Conservation (phyloP, 2,113 vertebrate genomes). For the Phrynocephalus versicolor region DNA sequence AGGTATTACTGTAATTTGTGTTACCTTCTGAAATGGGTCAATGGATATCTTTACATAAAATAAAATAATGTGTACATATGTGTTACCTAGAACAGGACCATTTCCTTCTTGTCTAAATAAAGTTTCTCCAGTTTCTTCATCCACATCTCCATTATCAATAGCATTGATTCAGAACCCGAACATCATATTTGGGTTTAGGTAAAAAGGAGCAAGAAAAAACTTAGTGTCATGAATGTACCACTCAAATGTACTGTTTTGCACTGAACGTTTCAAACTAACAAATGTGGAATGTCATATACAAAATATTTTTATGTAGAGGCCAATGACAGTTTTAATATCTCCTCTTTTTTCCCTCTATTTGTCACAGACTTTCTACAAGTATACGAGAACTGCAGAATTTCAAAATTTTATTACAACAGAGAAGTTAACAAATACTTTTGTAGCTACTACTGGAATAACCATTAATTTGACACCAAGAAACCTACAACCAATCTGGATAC, state of each 20-base stretch:
- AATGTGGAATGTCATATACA: not conserved
- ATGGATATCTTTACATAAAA: too few relatives aligned
- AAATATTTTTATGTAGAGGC: not conserved
- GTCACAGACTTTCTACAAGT: conserved; percentile 89
- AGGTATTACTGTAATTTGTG: too few relatives aligned
- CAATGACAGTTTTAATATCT: not conserved
- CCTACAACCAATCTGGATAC: conserved; percentile 63
- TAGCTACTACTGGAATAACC: conserved; percentile 48
- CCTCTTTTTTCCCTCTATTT: conserved; percentile 35
- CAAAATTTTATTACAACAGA: conserved; percentile 85
- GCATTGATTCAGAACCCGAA: not conserved
- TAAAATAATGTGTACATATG: too few relatives aligned
- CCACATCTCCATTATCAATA: not conserved
- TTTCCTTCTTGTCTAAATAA: not conserved
- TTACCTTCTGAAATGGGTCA: too few relatives aligned
- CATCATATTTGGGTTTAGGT: not conserved
- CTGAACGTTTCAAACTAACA: accelerated
- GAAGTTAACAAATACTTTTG: conserved; percentile 86
- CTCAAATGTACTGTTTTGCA: not conserved
- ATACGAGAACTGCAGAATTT: conserved; percentile 92
- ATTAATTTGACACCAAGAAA: conserved; percentile 58
- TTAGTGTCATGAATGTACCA: not conserved
- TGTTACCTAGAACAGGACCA: not conserved
- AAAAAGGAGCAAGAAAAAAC: not conserved
- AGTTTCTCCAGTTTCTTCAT: not conserved